Evolutionary conservation across 2,113 vertebrate genomes (phyloP).

Genomic region (Xiphophorus hellerii): DNA sequence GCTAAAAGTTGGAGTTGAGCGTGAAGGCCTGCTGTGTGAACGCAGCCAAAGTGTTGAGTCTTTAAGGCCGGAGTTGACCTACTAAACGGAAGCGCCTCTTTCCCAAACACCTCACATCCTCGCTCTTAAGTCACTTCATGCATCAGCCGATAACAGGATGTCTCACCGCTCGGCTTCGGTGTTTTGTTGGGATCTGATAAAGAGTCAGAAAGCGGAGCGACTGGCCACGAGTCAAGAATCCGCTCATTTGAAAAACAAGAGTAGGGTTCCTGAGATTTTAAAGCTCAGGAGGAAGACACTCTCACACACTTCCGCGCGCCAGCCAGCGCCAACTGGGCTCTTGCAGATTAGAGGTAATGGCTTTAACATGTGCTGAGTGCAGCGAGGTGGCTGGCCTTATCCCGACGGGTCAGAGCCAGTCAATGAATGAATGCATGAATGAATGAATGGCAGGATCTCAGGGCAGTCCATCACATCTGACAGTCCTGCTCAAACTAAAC

Average conservation of each 20-base stretch:
- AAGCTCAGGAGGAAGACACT: conserved; percentile 6
- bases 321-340: conserved; percentile 32
- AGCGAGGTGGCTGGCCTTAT: conserved; percentile 4
- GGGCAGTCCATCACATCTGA: conserved; percentile 35
- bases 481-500: background rate
- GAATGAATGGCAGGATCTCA: conserved; percentile 55
- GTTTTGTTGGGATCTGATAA: conserved; percentile 48
- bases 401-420: background rate
- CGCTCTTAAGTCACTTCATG: background rate
- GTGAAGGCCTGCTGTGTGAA: too few relatives aligned
- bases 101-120: conserved; percentile 21
- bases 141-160: conserved; percentile 63
- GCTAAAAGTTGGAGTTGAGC: too few relatives aligned
- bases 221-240: conserved; percentile 55
- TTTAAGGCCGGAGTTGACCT: too few relatives aligned
- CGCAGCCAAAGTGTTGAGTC: too few relatives aligned
- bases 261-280: conserved; percentile 31
- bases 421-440: conserved; percentile 8
- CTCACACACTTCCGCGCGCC: background rate
- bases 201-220: conserved; percentile 1
- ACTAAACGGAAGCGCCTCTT: background rate
- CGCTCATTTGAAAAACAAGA: conserved; percentile 35
- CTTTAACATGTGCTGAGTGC: conserved; percentile 35
- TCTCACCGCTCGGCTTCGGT: conserved; percentile 18
- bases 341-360: conserved; percentile 46